Conservation (phyloP, 1,140 invertebrate species). For the Cyclina sinensis region DNA sequence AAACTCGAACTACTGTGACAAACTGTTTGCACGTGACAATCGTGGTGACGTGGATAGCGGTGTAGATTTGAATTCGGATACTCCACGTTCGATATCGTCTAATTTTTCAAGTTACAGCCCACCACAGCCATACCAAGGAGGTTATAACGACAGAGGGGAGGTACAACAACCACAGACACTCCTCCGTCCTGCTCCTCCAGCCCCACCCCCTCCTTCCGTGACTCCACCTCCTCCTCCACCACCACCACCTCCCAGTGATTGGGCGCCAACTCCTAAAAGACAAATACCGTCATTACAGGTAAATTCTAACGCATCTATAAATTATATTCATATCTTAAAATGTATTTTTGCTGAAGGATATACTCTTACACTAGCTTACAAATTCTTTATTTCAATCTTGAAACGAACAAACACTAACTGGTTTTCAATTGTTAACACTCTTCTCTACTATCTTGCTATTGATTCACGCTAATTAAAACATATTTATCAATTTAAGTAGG, state of each 20-base stretch:
- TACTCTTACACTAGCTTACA: no score
- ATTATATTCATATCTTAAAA: no score
- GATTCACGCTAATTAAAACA: no score
- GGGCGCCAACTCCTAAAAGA: slow-evolving; percentile 50
- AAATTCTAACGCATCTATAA: no score
- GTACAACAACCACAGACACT: slow-evolving; percentile 70
- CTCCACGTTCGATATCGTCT: slow-evolving; percentile 65
- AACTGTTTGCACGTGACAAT: slow-evolving; percentile 62
- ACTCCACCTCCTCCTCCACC: slow-evolving; percentile 79
- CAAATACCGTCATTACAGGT: slow-evolving; percentile 26
- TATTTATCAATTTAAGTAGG: no score
- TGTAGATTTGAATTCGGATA: slow-evolving; percentile 67
- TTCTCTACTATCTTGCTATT: no score
- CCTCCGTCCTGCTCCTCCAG: slow-evolving; percentile 74
- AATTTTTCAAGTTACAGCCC: slow-evolving; percentile 55
- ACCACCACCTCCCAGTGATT: slow-evolving; percentile 67
- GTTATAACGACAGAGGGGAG: slow-evolving; percentile 42
- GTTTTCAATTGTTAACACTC: no score
- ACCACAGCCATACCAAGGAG: slow-evolving; percentile 46
- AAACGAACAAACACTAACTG: no score
- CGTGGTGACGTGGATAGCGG: slow-evolving; percentile 68
- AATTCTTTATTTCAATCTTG: no score
- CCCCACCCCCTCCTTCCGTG: slow-evolving; percentile 75
- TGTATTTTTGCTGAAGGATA: no score
- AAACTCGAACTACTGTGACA: slow-evolving; percentile 75